phyloP scores from a whole-genome alignment of 2,113 vertebrate genomes.

The Oryzias javanicus region DNA sequence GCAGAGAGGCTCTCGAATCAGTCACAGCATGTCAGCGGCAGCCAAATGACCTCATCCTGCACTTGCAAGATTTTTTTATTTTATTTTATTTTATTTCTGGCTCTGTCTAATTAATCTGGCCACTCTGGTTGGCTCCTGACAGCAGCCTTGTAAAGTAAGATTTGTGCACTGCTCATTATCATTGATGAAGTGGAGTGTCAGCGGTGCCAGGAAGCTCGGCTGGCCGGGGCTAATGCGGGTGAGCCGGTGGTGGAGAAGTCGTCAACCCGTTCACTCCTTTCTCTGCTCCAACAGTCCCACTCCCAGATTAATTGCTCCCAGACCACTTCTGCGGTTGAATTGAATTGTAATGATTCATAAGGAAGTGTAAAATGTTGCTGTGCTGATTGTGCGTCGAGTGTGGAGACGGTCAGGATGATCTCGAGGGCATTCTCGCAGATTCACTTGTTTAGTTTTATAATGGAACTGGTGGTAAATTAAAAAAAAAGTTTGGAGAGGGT shows the following conservation, averaged over 20 bases:
- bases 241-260: constrained; percentile 59
- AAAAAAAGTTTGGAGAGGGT: constrained; percentile 12
- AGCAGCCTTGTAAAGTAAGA: constrained; percentile 75
- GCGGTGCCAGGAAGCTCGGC: constrained; percentile 57
- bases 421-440: constrained; percentile 31
- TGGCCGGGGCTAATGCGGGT: constrained; percentile 62
- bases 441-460: constrained; percentile 37
- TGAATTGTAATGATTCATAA: constrained; percentile 69
- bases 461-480: constrained; percentile 5
- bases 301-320: constrained; percentile 70
- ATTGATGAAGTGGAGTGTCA: constrained; percentile 73
- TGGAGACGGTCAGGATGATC: constrained; percentile 32
- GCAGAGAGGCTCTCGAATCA: constrained; percentile 37
- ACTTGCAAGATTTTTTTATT: constrained; percentile 2
- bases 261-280: constrained; percentile 61
- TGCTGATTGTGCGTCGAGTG: constrained; percentile 49
- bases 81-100: constrained; percentile 54
- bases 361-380: constrained; percentile 58
- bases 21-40: constrained; percentile 39
- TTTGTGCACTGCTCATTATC: constrained; percentile 74
- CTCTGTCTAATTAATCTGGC: constrained; percentile 72
- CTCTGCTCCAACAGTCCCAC: constrained; percentile 51
- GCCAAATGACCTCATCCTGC: constrained; percentile 61
- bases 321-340: constrained; percentile 60
- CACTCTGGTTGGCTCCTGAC: constrained; percentile 68